Base-by-base conservation (phyloP, 2,797 vertebrate genomes). In the Gobionotothen gibberifrons region DNA sequence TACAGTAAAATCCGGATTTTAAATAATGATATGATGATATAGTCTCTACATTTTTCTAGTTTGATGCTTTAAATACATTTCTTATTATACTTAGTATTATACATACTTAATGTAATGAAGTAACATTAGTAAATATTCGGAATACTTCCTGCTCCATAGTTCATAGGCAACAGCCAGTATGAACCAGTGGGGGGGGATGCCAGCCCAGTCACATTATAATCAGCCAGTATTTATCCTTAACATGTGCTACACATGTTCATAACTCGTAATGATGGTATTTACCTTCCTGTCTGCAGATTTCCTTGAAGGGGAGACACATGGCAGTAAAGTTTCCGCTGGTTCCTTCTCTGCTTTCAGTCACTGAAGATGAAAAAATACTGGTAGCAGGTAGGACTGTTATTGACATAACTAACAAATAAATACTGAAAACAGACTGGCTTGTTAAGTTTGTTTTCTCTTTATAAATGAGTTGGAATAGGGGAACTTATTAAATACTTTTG, bases 331-430 rank as follows among this genome's bases (percentile, higher is more conserved):
- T 97, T 85, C 92, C 94, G 2, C 69, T 89, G 81, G 65, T 89
- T 2, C 89, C 94, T 9, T 83, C 87, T 22, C 87, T 97, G 62
- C 82, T 95, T 44, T 82, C 83, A 16, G 74, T 81, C 0, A 93
- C 95, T 29, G 92, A 94, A n/a, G 94, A 96, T 8, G 95, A 97
- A 47, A 92, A 89, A 2, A 77, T 94, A 1, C 91, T 96, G 1
- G 88, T 94, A 0, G 92, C 96, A 95, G 96, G 96, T 97, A 17
- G 7, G 32, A 61, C 7, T 26, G 16, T 19, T 43, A 22, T 22
- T 58, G 39, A 58, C 19, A 39, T 58, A 22, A 43, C 4, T 58
- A 15, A 21, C 42, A 39, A 16, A 36, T 17, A 56, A 19, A 57
- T 14, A 57, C n/a, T 6, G 17, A 19, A 40, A 59, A 36, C 6